Evolutionary conservation across 2,797 vertebrate genomes (phyloP).

Genomic region (Danio aesculapii): DNA sequence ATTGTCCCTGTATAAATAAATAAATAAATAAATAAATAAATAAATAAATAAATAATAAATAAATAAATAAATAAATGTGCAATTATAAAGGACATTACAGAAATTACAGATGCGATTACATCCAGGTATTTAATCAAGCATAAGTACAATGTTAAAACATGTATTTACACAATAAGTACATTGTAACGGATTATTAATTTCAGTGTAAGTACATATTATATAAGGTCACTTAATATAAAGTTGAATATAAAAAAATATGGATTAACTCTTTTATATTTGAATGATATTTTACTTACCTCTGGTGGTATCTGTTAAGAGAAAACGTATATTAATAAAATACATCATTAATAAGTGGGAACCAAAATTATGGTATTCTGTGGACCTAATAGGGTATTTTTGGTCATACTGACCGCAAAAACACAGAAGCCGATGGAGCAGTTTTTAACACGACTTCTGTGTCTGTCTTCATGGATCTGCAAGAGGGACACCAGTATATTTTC

Average conservation of each 20-base stretch:
- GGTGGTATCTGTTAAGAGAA: constrained; percentile 37
- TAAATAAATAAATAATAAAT: no score
- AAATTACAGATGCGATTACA: no score
- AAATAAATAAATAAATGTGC: no score
- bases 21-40: no score
- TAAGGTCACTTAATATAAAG: not conserved
- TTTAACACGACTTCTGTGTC: constrained; percentile 74
- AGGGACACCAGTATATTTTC: constrained; percentile 85
- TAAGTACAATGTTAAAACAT: no score
- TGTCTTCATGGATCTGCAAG: constrained; percentile 86
- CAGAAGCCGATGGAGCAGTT: constrained; percentile 67
- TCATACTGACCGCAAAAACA: constrained; percentile 55
- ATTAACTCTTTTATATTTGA: not conserved
- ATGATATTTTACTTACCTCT: constrained; percentile 31
- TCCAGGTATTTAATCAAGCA: no score
- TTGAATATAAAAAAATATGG: no score
- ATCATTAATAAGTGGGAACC: not conserved
- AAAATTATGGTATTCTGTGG: not conserved
- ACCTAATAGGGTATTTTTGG: not conserved
- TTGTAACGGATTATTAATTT: not conserved
- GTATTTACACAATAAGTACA: not conserved
- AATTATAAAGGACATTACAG: no score
- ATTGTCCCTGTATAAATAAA: no score
- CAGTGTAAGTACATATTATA: not conserved
- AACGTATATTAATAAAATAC: not conserved